Base-by-base conservation (phyloP, 2,888 invertebrate genomes). In the Erebia ligea region DNA sequence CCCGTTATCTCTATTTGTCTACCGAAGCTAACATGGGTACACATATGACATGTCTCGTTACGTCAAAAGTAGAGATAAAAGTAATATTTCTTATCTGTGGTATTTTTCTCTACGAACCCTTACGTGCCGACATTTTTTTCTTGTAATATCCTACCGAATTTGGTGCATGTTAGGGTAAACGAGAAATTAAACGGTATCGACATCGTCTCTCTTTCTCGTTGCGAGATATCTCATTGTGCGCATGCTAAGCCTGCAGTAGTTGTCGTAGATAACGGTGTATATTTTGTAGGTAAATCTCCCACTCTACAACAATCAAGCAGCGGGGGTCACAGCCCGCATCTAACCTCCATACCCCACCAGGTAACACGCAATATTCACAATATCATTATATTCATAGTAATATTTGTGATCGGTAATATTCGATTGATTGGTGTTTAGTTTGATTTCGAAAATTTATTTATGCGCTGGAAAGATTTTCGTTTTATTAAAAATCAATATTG, bases 301-400 rank as follows among this genome's bases (percentile, higher is more conserved):
- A 92, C 92, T 0, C 81, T 87, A 74, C 88, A 87, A 54, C 81
- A 82, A 17, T 82, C 89, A 0, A 82, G 83, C 77, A 90, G 90
- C 76, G 90, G 91, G 0, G 86, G 87, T 0, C 91, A 92, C 77
- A 91, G 90, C 54, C 91, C 92, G 0, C 91, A 92, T 52, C 76
- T 88, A 1, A 78, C 83, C 73, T 82, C 83, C n/a, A 85, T 89
- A 65, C 80, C 89, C 0, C 91, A 91, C 67, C 92, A 92, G 92
- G 92, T 92, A 90, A 82, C 75, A 74, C 80, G 19, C 71, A 52
- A 40, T 21, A 48, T 40, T 50, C 25, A 21, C 19, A n/a, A 63
- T 70, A 63, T n/a, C 4, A 63, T 45, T 15, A 56, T 54, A 42
- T n/a, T 19, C 5, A 58, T 13, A 4, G 52, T 62, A 52, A 58